These are phyloP conservation scores for Sebastolobus alascanus DNA, from an alignment of 2,797 vertebrate genomes.

Conservation along the genomic window DNA sequence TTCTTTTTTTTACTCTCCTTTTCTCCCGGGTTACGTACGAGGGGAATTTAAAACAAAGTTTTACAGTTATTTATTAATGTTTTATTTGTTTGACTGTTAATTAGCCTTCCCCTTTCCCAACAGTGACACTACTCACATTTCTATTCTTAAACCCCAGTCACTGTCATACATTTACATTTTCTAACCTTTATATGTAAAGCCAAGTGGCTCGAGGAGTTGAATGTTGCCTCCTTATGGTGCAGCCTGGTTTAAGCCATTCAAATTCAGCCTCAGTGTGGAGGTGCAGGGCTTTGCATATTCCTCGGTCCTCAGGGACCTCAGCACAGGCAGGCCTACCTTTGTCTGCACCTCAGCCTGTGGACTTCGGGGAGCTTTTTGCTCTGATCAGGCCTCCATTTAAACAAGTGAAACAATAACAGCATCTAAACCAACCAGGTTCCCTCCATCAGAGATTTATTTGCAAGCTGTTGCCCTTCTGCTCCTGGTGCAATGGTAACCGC, in stretches of 20 bases:
- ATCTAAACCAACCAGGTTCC: constrained; percentile 91
- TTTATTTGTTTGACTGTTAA: constrained; percentile 41
- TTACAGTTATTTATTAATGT: constrained; percentile 33
- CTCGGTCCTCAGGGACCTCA: constrained; percentile 81
- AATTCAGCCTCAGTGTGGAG: constrained; percentile 76
- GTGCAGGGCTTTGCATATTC: constrained; percentile 84
- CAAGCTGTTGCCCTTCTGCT: constrained; percentile 91
- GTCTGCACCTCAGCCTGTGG: constrained; percentile 80
- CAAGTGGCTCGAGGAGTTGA: constrained; percentile 55
- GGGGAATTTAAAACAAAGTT: background rate
- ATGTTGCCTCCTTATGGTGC: constrained; percentile 76
- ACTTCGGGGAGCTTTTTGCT: constrained; percentile 87
- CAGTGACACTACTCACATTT: constrained; percentile 54
- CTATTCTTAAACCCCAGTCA: constrained; percentile 52
- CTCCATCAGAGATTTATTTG: constrained; percentile 86
- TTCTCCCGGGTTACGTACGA: background rate
- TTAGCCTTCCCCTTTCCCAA: constrained; percentile 17
- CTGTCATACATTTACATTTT: constrained; percentile 68
- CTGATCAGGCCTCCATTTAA: constrained; percentile 93
- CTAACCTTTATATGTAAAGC: constrained; percentile 75
- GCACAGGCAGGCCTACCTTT: constrained; percentile 82
- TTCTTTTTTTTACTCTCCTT: background rate
- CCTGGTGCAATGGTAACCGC: constrained; percentile 38
- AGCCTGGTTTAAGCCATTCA: constrained; percentile 73
- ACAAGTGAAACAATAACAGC: constrained; percentile 90